A percentile compares a stretch with the other conserved stretches of the same genome.
Conservation (phyloP, 1,140 invertebrate species). For the Bradysia coprophila region DNA sequence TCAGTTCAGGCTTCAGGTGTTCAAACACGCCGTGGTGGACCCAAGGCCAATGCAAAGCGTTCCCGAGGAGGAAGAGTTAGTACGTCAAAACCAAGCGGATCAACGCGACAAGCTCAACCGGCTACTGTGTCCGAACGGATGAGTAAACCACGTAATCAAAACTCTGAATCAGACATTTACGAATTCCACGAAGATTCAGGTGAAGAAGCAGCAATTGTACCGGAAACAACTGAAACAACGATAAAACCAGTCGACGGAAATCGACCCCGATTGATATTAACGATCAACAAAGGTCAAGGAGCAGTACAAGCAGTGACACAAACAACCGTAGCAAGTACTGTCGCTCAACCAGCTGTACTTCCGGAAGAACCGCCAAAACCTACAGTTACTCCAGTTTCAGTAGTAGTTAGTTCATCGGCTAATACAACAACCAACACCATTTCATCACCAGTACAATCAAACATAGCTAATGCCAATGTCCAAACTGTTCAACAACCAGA, state of each 20-base stretch:
- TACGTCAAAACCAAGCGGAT: conserved; percentile 24
- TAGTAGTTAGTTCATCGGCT: conserved; percentile 4
- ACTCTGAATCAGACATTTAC: conserved; percentile 40
- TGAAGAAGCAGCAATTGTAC: conserved; percentile 34
- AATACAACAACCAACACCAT: neutral
- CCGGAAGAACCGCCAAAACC: conserved; percentile 1
- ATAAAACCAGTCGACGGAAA: conserved; percentile 20
- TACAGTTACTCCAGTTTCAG: conserved; percentile 2
- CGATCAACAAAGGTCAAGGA: conserved; percentile 55
- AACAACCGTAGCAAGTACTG: conserved; percentile 4
- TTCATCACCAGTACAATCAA: conserved; percentile 7
- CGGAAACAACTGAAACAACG: conserved; percentile 18
- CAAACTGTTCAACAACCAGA: neutral
- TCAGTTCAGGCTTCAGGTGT: neutral
- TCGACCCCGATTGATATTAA: conserved; percentile 53
- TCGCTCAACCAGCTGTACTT: conserved; percentile 1
- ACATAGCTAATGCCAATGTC: neutral
- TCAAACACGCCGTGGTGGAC: conserved; percentile 29
- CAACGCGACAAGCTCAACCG: too few species aligned
- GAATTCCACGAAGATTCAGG: conserved; percentile 71
- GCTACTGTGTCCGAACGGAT: neutral
- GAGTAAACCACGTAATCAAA: conserved; percentile 1
- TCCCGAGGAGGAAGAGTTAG: conserved; percentile 27
- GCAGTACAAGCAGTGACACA: conserved; percentile 5
- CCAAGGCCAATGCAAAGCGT: conserved; percentile 28